These are phyloP conservation scores for Aeoliscus strigatus DNA, from an alignment of 2,797 vertebrate genomes.

Conservation along the genomic window DNA sequence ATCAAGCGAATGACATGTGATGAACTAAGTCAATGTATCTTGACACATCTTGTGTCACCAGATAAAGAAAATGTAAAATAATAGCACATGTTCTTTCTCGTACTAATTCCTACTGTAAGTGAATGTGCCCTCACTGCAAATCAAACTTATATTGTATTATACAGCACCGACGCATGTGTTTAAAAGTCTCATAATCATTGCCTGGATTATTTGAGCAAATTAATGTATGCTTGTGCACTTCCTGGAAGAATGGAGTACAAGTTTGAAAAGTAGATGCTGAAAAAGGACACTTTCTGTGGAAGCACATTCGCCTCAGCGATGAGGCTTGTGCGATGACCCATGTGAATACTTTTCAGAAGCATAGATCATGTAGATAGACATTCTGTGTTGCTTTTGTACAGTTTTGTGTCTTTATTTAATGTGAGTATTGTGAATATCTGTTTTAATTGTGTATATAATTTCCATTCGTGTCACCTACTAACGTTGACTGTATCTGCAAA, in stretches of 20 bases:
- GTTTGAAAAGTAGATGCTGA: too few species aligned
- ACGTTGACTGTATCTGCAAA: slow-evolving; percentile 74
- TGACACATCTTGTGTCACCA: too few species aligned
- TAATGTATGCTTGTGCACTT: too few species aligned
- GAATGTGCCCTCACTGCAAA: slow-evolving; percentile 17
- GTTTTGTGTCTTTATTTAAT: slow-evolving; percentile 67
- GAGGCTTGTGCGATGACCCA: slow-evolving; percentile 4
- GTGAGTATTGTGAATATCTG: slow-evolving; percentile 37
- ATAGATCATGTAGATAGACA: slow-evolving; percentile 63
- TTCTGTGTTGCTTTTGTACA: slow-evolving; percentile 58
- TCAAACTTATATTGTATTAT: too few species aligned
- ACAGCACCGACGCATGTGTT: too few species aligned
- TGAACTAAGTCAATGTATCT: too few species aligned
- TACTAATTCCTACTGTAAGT: slow-evolving; percentile 35
- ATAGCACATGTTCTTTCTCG: slow-evolving; percentile 1
- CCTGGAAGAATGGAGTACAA: too few species aligned
- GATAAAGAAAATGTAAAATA: too few species aligned
- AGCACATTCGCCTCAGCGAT: slow-evolving; percentile 1
- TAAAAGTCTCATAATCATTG: too few species aligned
- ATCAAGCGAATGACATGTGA: too few species aligned
- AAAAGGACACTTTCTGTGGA: too few species aligned
- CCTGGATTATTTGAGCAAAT: too few species aligned
- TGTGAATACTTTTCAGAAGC: slow-evolving; percentile 44
- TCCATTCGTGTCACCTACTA: slow-evolving; percentile 57
- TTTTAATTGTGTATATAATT: slow-evolving; percentile 63